Base-by-base conservation (phyloP, 30 jellyfish, hydroid and myxozoan species). In the Morbakka virulenta region DNA sequence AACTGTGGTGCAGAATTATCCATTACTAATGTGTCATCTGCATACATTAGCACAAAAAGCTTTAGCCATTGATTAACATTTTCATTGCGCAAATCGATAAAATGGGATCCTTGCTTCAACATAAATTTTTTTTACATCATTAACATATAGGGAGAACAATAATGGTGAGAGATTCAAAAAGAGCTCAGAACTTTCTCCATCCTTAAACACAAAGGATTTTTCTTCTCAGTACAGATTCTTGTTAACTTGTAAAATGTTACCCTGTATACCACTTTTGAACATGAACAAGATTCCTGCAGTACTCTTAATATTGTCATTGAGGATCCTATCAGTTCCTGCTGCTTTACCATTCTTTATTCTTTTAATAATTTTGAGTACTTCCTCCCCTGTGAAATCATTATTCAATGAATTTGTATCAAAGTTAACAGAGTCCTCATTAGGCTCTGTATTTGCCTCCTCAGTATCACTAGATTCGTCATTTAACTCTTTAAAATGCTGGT, bases 111-210 rank as follows among this genome's bases (percentile, higher is more conserved):
- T n/a, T n/a, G n/a, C n/a, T n/a, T n/a, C n/a, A n/a, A n/a, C n/a
- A n/a, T n/a, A n/a, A n/a, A n/a, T n/a, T n/a, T n/a, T 27, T 14
- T 67, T 33, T 65, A 67, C 3, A 67, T 67, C 80, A 23, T 67
- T 67, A 21, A 67, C 12, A 32, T 32, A 67, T 2, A 67, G 23
- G n/a, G 80, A 0, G 25, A 67, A 67, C 4, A 67, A 33, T 32
- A 67, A 23, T 4, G 80, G 80, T 28, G 70, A 67, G 6, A 67
- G 69, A 33, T 67, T 34, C 13, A 24, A 24, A 34, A 68, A 33
- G 1, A 32, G 23, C 1, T 31, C 80, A 32, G 67, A 34, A 14
- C 17, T 2, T 4, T 30, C 27, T 13, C 32, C 32, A 35, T 35
- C 23, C 26, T 30, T 30, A 14, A n/a, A 34, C 28, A 68, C 68